Evolutionary conservation across 1,140 invertebrate genomes (phyloP).

Genomic region (Holotrichia oblita): DNA sequence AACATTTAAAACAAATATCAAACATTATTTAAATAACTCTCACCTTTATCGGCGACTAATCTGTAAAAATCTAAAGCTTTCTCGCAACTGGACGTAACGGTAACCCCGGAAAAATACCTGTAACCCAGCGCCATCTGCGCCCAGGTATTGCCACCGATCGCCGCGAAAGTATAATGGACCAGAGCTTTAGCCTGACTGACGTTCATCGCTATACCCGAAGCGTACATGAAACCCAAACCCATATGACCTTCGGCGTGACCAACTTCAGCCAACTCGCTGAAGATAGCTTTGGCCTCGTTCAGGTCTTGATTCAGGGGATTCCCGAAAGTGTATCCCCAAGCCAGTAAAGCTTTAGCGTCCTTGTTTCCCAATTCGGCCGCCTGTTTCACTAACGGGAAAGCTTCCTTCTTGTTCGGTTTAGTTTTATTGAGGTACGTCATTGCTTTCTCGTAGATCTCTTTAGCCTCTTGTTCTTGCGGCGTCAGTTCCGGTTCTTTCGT

Average conservation of each 20-base stretch:
- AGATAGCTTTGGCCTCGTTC: conserved; percentile 77
- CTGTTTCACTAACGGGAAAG: conserved; percentile 73
- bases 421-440: conserved; percentile 73
- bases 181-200: conserved; percentile 89
- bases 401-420: conserved; percentile 70
- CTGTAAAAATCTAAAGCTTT: conserved; percentile 88
- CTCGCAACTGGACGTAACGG: conserved; percentile 88
- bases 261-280: conserved; percentile 78
- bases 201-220: conserved; percentile 84
- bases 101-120: conserved; percentile 89
- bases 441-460: conserved; percentile 74
- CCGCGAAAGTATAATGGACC: conserved; percentile 90
- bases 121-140: conserved; percentile 96
- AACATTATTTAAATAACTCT: no score
- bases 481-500: conserved; percentile 64
- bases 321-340: conserved; percentile 89
- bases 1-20: not conserved
- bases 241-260: conserved; percentile 91
- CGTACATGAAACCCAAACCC: conserved; percentile 82
- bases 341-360: conserved; percentile 82
- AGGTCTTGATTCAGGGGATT: conserved; percentile 80
- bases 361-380: conserved; percentile 83
- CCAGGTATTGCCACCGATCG: conserved; percentile 87
- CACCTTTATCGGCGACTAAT: conserved; percentile 87
- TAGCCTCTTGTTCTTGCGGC: conserved; percentile 70